A percentile compares a stretch with the other conserved stretches of the same genome.
phyloP scores from a whole-genome alignment of 2,113 vertebrate genomes.

The Pimephales promelas region DNA sequence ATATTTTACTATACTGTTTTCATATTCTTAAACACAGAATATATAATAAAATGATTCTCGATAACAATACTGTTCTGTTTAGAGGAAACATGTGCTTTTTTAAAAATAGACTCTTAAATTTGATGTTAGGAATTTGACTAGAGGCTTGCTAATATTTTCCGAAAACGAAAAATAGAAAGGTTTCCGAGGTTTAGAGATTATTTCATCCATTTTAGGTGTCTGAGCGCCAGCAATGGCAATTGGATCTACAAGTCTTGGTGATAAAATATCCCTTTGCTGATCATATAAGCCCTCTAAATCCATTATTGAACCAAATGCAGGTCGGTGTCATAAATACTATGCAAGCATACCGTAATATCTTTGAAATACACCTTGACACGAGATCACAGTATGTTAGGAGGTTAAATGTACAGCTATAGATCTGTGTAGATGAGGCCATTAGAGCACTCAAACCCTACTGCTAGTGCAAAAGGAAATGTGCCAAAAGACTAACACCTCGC shows the following conservation, averaged over 20 bases:
- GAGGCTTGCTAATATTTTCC: neutral
- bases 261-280: neutral
- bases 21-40: neutral
- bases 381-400: slow-evolving; percentile 37
- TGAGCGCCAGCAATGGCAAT: neutral
- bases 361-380: slow-evolving; percentile 24
- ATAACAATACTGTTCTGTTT: neutral
- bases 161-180: too few species aligned
- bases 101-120: neutral
- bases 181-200: slow-evolving; percentile 11
- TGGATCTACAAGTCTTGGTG: neutral
- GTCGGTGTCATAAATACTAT: neutral
- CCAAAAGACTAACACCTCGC: slow-evolving; percentile 21
- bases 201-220: neutral
- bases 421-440: slow-evolving; percentile 66
- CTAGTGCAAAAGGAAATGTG: slow-evolving; percentile 11
- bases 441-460: slow-evolving; percentile 39
- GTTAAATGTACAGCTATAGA: slow-evolving; percentile 67
- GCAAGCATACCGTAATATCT: neutral
- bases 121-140: neutral
- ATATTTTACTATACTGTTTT: neutral
- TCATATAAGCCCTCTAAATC: slow-evolving; percentile 1
- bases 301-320: neutral
- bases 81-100: neutral
- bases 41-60: neutral